phyloP scores from a whole-genome alignment of 2,113 vertebrate species.

The Todiramphus chloris region DNA sequence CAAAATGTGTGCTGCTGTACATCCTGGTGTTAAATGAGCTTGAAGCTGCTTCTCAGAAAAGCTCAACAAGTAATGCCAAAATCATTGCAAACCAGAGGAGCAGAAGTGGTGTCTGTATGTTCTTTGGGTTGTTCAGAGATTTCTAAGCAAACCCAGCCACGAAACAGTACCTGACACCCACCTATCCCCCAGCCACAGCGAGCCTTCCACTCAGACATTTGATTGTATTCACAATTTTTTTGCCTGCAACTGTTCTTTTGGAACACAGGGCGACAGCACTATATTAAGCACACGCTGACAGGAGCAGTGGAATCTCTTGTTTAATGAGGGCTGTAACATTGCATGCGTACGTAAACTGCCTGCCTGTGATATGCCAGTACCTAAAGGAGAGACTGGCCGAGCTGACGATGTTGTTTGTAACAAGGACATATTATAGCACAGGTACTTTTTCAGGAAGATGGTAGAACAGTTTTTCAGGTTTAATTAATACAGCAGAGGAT shows the following conservation, averaged over 20 bases:
- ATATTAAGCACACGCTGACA: not conserved
- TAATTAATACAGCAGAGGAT: not conserved
- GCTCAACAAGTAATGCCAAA: not conserved
- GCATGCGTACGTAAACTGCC: not conserved
- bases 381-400: not conserved
- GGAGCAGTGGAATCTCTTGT: not conserved
- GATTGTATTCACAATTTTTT: not conserved
- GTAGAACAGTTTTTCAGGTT: not conserved
- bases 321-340: not conserved
- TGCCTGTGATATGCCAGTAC: not conserved
- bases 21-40: not conserved
- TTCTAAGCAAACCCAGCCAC: slow-evolving; percentile 14
- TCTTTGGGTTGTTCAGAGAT: not conserved
- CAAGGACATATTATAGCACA: not conserved
- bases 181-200: not conserved
- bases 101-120: not conserved
- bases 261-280: not conserved
- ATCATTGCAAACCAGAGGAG: not conserved
- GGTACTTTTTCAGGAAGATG: not conserved
- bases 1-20: not conserved
- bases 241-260: not conserved
- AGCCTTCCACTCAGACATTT: not conserved
- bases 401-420: not conserved
- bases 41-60: not conserved
- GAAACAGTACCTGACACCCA: not conserved